These are phyloP conservation scores for Gracilinanus agilis DNA, from an alignment of 2,113 vertebrate genomes.

Conservation along the genomic window DNA sequence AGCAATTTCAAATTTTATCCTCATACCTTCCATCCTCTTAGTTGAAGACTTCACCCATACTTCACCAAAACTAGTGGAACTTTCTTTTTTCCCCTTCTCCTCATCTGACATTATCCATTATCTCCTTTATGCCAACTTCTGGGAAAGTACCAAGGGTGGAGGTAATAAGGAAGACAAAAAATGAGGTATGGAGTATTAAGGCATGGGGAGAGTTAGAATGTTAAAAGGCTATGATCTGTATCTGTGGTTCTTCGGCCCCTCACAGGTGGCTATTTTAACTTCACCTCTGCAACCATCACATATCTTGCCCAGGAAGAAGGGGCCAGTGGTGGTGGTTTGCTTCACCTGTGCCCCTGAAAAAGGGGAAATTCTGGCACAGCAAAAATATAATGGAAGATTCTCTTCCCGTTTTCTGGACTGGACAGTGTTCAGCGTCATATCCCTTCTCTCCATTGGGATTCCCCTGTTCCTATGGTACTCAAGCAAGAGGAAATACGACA, in stretches of 20 bases:
- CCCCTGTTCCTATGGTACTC: conserved; percentile 98
- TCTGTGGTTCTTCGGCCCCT: conserved; percentile 92
- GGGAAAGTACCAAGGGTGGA: background rate
- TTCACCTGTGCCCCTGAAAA: no score
- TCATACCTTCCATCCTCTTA: background rate
- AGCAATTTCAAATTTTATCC: background rate
- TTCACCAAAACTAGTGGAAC: no score
- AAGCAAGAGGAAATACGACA: conserved; percentile 97
- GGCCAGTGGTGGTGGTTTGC: conserved; percentile 34
- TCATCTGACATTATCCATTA: background rate
- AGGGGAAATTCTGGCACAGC: no score
- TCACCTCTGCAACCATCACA: conserved; percentile 92
- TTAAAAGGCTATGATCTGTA: conserved; percentile 75
- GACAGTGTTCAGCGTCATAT: conserved; percentile 98
- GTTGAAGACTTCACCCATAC: background rate
- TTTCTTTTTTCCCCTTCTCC: background rate
- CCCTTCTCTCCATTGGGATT: conserved; percentile 96
- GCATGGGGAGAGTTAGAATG: background rate
- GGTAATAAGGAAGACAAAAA: background rate
- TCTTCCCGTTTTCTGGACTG: conserved; percentile 87
- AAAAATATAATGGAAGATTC: no score
- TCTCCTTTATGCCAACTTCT: background rate
- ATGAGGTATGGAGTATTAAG: background rate
- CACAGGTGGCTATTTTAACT: conserved; percentile 94
- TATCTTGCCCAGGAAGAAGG: conserved; percentile 93